Evolutionary conservation across 1,140 invertebrate genomes (phyloP), one percentile per base, ranked within the genome.

Genomic region (Drosophila orosa): DNA sequence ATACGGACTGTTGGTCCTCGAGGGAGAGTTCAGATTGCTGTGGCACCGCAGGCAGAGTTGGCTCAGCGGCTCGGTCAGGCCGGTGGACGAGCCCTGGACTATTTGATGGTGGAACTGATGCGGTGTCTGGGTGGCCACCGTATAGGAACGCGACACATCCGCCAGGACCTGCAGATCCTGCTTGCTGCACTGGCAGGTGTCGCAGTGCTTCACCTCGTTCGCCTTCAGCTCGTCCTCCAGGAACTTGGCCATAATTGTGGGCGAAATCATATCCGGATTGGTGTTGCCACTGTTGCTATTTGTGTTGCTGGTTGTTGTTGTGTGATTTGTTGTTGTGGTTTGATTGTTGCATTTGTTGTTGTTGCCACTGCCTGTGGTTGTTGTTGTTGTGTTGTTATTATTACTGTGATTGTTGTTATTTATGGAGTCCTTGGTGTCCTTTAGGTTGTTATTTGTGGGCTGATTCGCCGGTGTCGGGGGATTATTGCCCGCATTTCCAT

Each of bases 161-260:
- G 94, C 93, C 74, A 95, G 93, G 59, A 94, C 94, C 56, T 94
- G 93, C 15, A 92, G 92, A 66, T 94, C 93, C 37, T 93, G 92
- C 81, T 94, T 95, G 29, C 93, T 94, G 92, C 96, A 97, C 42
- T 94, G 95, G 80, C 96, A 97, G 1, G 95, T 96, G 68, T 95
- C 94, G 92, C 96, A 97, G 80, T 97, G 97, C 91, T 96, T 96
- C 9, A 94, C 94, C 61, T 95, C 93, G 79, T 94, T 95, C 92
- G 94, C 96, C 93, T 94, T 96, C 90, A 94, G 96, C 86, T 94
- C 94, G 74, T 98, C 97, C 91, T 98, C 96, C 29, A 99, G 93
- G 45, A 98, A 96, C 94, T 98, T 98, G 3, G 97, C 97, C 95
- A 99, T 97, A 48, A 98, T 95, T 15, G 97, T 96, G 33, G 97